Percentiles rank a stretch among this genome's conserved stretches.
Evolutionary conservation across 2,888 invertebrate genomes (phyloP).

Genomic region (Ptilodon capucinus): DNA sequence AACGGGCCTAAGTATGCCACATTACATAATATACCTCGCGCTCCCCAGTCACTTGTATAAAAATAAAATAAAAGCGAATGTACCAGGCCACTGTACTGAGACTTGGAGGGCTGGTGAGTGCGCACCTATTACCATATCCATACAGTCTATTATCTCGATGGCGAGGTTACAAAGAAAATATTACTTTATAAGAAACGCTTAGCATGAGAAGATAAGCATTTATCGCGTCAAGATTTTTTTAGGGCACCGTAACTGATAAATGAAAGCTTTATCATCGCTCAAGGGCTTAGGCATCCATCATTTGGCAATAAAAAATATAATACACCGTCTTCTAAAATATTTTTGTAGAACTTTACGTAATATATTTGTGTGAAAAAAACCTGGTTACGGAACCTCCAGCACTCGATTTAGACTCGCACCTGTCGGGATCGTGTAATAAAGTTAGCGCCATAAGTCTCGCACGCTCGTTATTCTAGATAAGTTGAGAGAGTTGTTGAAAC

Average conservation of each 20-base stretch:
- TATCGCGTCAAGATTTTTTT: neutral
- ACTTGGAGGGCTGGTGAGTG: conserved; percentile 6
- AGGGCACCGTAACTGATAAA: neutral
- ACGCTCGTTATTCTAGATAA: conserved; percentile 1
- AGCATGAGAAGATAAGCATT: neutral
- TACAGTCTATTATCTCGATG: neutral
- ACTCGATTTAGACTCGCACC: neutral
- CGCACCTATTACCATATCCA: neutral
- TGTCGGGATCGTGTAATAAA: neutral
- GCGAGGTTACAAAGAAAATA: neutral
- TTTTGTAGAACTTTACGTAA: neutral
- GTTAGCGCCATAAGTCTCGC: conserved; percentile 1
- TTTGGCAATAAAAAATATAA: no score
- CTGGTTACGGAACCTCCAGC: neutral
- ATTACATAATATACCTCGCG: conserved; percentile 23
- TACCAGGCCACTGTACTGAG: neutral
- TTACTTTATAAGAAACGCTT: neutral
- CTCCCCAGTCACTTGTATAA: conserved; percentile 19
- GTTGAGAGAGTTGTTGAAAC: conserved; percentile 2
- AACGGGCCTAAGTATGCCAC: conserved; percentile 5
- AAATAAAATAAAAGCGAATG: conserved; percentile 27
- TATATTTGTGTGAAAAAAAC: neutral
- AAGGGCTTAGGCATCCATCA: no score
- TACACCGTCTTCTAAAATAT: neutral
- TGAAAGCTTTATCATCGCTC: neutral